These are phyloP conservation scores for Carassius auratus DNA, from an alignment of 2,113 vertebrate genomes.

Conservation along the genomic window DNA sequence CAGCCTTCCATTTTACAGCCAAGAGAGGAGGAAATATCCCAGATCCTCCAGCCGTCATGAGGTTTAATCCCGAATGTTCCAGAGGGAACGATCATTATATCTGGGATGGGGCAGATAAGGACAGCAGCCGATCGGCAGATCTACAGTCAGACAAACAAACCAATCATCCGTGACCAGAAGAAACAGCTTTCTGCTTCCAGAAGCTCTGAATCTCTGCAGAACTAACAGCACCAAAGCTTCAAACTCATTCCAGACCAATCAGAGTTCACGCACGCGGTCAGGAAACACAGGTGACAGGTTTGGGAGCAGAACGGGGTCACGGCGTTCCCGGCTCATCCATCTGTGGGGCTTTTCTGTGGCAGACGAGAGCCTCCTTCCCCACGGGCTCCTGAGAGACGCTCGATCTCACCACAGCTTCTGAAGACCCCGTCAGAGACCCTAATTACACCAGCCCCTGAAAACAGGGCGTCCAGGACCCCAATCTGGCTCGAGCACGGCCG, in stretches of 20 bases:
- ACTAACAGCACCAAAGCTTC: background rate
- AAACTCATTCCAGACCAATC: background rate
- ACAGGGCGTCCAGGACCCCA: slow-evolving; percentile 51
- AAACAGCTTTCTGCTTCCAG: background rate
- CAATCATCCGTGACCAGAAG: background rate
- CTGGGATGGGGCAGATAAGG: slow-evolving; percentile 67
- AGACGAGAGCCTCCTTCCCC: slow-evolving; percentile 38
- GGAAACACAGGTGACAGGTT: slow-evolving; percentile 33
- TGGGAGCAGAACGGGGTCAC: slow-evolving; percentile 68
- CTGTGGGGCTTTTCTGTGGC: slow-evolving; percentile 42
- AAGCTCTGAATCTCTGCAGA: background rate
- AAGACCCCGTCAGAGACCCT: slow-evolving; percentile 52
- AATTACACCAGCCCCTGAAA: slow-evolving; percentile 67
- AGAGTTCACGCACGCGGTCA: too few relatives aligned
- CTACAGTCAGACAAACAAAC: slow-evolving; percentile 44
- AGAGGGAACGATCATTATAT: slow-evolving; percentile 67
- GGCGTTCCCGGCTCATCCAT: slow-evolving; percentile 66
- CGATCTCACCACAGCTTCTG: slow-evolving; percentile 62
- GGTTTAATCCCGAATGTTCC: slow-evolving; percentile 53
- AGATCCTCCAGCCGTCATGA: slow-evolving; percentile 59
- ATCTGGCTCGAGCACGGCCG: slow-evolving; percentile 15
- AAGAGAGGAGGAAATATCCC: slow-evolving; percentile 43
- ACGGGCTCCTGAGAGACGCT: slow-evolving; percentile 47
- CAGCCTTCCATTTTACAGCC: slow-evolving; percentile 54
- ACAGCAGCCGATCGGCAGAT: background rate